Percentiles rank a stretch among this genome's conserved stretches.
These are phyloP conservation scores for Myiotriccus ornatus DNA, from an alignment of 2,797 vertebrate genomes.

Conservation along the genomic window DNA sequence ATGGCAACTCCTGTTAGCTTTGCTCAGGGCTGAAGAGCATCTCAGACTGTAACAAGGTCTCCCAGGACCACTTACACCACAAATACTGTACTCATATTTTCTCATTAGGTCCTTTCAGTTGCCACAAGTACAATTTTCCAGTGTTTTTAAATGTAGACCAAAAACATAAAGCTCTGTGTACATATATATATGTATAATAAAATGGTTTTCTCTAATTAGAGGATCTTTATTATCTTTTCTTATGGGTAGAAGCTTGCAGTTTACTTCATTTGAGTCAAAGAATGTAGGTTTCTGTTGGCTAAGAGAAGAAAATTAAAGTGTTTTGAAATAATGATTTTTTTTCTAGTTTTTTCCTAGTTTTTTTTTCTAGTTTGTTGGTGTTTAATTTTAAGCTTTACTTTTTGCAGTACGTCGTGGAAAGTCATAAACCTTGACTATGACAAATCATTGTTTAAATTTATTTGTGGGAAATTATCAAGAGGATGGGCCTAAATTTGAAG, in stretches of 20 bases:
- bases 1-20: slow-evolving; percentile 86
- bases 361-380: not conserved
- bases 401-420: not conserved
- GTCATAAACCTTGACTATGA: not conserved
- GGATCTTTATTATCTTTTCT: slow-evolving; percentile 62
- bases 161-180: slow-evolving; percentile 49
- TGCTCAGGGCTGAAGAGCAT: slow-evolving; percentile 74
- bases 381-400: not conserved
- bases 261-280: slow-evolving; percentile 66
- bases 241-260: slow-evolving; percentile 55
- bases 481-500: not conserved
- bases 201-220: slow-evolving; percentile 70
- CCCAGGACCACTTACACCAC: slow-evolving; percentile 78
- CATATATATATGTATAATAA: slow-evolving; percentile 26
- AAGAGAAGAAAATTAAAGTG: not conserved
- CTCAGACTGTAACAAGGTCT: slow-evolving; percentile 88
- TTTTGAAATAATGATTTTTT: not conserved
- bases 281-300: slow-evolving; percentile 34
- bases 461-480: not conserved
- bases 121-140: slow-evolving; percentile 74
- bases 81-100: slow-evolving; percentile 76
- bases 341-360: not conserved
- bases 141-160: slow-evolving; percentile 69
- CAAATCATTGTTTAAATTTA: not conserved
- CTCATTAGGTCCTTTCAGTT: slow-evolving; percentile 84